These are phyloP conservation scores for Gerris lacustris DNA, from an alignment of 2,888 invertebrate species.

Conservation along the genomic window DNA sequence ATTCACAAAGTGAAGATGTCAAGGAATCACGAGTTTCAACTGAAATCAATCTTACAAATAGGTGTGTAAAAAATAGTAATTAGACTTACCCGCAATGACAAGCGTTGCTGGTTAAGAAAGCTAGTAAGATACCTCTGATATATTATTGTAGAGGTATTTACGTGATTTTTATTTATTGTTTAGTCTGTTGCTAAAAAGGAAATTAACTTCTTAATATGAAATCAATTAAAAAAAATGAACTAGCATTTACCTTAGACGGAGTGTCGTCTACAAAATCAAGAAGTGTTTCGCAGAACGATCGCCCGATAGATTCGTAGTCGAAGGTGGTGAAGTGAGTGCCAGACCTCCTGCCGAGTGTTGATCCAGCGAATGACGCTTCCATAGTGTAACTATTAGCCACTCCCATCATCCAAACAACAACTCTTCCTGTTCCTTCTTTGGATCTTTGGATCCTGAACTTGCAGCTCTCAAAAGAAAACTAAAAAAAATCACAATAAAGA, in stretches of 20 bases:
- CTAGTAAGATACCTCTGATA: too few relatives aligned
- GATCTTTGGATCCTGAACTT: slow-evolving; percentile 86
- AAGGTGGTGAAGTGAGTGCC: slow-evolving; percentile 74
- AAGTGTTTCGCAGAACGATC: slow-evolving; percentile 83
- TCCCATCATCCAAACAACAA: slow-evolving; percentile 91
- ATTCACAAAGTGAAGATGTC: too few relatives aligned
- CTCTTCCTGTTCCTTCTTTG: slow-evolving; percentile 88
- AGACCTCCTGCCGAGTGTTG: slow-evolving; percentile 63
- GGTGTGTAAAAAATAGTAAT: too few relatives aligned
- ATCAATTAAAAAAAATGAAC: too few relatives aligned
- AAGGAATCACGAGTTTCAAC: too few relatives aligned
- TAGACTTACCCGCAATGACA: too few relatives aligned
- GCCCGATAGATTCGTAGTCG: slow-evolving; percentile 71
- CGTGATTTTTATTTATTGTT: too few relatives aligned
- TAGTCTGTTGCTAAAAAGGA: too few relatives aligned
- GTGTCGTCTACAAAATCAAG: slow-evolving; percentile 81
- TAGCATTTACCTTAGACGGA: slow-evolving; percentile 51
- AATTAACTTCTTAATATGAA: too few relatives aligned
- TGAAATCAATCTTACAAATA: too few relatives aligned
- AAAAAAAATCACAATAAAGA: slow-evolving; percentile 33
- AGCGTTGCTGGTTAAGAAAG: too few relatives aligned
- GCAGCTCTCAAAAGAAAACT: slow-evolving; percentile 90
- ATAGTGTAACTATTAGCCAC: slow-evolving; percentile 88
- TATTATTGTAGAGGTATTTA: too few relatives aligned
- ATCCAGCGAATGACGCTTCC: slow-evolving; percentile 90